Evolutionary conservation across 2,113 vertebrate species (phyloP).

Genomic region (Astur gentilis): DNA sequence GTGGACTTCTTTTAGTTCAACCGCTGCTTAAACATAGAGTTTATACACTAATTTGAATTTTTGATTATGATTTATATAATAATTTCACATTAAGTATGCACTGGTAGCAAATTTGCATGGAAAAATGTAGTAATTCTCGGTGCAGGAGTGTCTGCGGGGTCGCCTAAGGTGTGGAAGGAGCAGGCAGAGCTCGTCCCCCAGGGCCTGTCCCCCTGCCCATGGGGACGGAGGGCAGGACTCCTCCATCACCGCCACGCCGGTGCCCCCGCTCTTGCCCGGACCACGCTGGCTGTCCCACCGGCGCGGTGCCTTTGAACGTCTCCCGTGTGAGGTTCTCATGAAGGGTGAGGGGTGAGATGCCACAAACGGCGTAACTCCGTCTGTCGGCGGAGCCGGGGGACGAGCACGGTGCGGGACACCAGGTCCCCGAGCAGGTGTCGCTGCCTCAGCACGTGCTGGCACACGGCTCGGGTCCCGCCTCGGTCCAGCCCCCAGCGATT

Average conservation of each 20-base stretch:
- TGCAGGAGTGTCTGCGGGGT: background rate
- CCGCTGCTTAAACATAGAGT: rapidly evolving
- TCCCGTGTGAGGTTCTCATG: rapidly evolving
- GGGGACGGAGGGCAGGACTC: background rate
- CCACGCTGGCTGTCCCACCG: background rate
- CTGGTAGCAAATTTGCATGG: rapidly evolving
- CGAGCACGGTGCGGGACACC: rapidly evolving
- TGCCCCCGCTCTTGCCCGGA: rapidly evolving
- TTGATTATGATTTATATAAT: background rate
- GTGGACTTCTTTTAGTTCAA: background rate
- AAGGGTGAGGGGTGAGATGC: rapidly evolving
- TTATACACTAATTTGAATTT: too few relatives aligned
- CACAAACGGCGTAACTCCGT: rapidly evolving
- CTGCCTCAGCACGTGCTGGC: rapidly evolving
- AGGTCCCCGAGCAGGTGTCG: background rate
- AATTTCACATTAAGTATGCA: background rate
- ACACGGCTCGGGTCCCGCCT: rapidly evolving
- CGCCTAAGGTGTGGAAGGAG: rapidly evolving
- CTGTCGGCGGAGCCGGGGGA: rapidly evolving
- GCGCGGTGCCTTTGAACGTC: rapidly evolving
- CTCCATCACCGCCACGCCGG: rapidly evolving
- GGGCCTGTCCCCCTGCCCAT: background rate
- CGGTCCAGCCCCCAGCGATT: rapidly evolving
- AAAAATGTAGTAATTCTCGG: background rate
- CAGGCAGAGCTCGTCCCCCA: background rate